A percentile compares a stretch with the other conserved stretches of the same genome.
These are phyloP conservation scores for Trichosurus vulpecula DNA, from an alignment of 2,797 vertebrate genomes.

Conservation along the genomic window DNA sequence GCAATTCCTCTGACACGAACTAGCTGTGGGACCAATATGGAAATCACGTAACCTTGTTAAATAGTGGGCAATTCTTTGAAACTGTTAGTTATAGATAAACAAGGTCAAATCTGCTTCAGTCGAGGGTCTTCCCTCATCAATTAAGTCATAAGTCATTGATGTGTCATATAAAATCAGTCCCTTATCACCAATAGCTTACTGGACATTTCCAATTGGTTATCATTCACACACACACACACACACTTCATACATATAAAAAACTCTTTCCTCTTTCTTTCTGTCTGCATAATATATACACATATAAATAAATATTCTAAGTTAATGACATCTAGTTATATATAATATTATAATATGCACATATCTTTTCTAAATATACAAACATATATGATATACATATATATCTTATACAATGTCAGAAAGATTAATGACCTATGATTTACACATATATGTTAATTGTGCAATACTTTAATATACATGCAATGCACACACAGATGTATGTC, in stretches of 20 bases:
- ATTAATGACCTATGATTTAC: neutral
- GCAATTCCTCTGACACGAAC: no score
- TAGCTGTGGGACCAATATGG: no score
- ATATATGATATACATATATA: neutral
- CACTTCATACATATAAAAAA: no score
- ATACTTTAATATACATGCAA: neutral
- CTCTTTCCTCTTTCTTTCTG: no score
- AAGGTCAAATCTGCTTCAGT: no score
- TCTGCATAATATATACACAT: no score
- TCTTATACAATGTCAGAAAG: neutral
- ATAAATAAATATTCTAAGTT: no score
- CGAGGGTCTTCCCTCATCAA: neutral
- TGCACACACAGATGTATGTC: neutral
- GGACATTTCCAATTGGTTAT: neutral
- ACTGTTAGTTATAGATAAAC: no score
- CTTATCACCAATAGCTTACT: neutral
- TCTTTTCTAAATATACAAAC: neutral
- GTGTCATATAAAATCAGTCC: neutral
- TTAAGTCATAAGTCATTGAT: neutral
- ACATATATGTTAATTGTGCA: neutral
- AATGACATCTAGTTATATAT: neutral
- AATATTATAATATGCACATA: no score
- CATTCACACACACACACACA: no score
- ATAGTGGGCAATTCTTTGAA: no score
- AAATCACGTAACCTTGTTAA: no score